Evolutionary conservation across 2,113 vertebrate species (phyloP).

Genomic region (Sminthopsis crassicaudata): DNA sequence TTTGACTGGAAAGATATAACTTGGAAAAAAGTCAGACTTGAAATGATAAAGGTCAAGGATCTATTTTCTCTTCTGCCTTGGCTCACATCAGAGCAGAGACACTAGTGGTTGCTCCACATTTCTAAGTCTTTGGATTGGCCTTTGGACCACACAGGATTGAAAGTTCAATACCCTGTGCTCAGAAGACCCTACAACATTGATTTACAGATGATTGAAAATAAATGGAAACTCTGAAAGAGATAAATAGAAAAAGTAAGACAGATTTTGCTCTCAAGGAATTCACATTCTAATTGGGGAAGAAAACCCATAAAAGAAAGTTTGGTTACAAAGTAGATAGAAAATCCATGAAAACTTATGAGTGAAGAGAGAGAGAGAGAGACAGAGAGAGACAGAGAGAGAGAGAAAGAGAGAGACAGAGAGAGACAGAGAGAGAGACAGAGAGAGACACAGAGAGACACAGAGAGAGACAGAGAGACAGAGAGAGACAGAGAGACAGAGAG

Average conservation of each 20-base stretch:
- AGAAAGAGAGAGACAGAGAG: no score
- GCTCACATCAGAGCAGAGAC: background rate
- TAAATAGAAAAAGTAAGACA: background rate
- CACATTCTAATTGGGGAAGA: background rate
- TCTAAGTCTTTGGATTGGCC: background rate
- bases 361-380: background rate
- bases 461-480: no score
- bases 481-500: no score
- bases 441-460: no score
- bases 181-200: background rate
- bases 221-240: background rate
- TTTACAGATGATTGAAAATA: background rate
- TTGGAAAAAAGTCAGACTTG: background rate
- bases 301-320: background rate
- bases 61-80: background rate
- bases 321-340: background rate
- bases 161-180: background rate
- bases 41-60: background rate
- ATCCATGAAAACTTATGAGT: background rate
- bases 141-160: background rate
- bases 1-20: background rate
- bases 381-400: no score
- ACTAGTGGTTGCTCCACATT: background rate
- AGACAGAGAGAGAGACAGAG: no score
- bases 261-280: background rate